These are phyloP conservation scores for Neogobius melanostomus DNA, from an alignment of 2,113 vertebrate genomes.

Conservation along the genomic window DNA sequence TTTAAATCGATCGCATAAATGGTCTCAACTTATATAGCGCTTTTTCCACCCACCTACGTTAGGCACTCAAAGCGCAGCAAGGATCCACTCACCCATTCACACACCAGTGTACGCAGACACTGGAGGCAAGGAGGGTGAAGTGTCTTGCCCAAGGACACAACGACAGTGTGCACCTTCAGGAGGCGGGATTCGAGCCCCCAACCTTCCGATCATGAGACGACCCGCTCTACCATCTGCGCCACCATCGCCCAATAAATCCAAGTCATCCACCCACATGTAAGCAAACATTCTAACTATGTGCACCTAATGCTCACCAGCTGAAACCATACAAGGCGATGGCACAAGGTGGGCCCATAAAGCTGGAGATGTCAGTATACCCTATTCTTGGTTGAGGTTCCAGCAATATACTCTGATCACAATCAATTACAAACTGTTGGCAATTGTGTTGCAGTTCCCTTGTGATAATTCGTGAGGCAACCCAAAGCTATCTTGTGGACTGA, in stretches of 20 bases:
- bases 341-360: constrained; percentile 49
- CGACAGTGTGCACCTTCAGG: too few species aligned
- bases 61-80: too few species aligned
- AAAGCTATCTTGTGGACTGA: constrained; percentile 39
- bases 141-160: too few species aligned
- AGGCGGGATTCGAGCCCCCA: too few species aligned
- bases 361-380: constrained; percentile 54
- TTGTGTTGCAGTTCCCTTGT: not conserved
- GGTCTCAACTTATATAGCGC: too few species aligned
- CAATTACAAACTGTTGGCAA: not conserved
- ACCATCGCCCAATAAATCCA: not conserved
- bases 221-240: too few species aligned
- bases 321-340: constrained; percentile 33
- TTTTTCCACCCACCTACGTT: too few species aligned
- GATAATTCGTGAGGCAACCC: not conserved
- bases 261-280: not conserved
- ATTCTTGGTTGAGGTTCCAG: constrained; percentile 63
- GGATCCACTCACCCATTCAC: too few species aligned
- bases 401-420: constrained; percentile 1
- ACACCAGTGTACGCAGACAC: too few species aligned
- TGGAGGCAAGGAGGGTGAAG: too few species aligned
- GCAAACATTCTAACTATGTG: not conserved
- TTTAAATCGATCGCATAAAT: too few species aligned
- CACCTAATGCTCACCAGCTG: constrained; percentile 5
- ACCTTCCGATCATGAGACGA: too few species aligned